These are phyloP conservation scores for Sebastes minor DNA, from an alignment of 2,797 vertebrate species.

Conservation along the genomic window DNA sequence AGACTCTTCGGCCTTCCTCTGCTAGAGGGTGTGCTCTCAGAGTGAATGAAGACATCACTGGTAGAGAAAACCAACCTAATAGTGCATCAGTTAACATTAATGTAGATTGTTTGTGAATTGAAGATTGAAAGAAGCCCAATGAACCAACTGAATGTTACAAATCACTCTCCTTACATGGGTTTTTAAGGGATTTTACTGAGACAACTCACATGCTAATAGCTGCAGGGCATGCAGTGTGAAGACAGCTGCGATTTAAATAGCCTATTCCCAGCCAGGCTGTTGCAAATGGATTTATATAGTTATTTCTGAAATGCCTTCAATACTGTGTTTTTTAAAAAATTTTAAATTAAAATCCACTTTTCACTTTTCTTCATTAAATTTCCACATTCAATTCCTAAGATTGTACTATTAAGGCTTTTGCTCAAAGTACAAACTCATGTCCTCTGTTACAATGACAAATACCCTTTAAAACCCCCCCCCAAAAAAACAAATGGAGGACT, in stretches of 20 bases:
- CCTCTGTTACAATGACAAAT: background rate
- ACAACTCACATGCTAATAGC: constrained; percentile 12
- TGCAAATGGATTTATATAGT: background rate
- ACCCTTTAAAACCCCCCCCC: background rate
- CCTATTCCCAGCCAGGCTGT: constrained; percentile 16
- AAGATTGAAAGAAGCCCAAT: background rate
- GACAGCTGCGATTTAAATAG: constrained; percentile 42
- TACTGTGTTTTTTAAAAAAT: no score
- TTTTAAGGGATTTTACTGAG: constrained; percentile 15
- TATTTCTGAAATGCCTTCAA: constrained; percentile 7
- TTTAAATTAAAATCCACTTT: background rate
- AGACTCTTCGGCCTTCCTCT: background rate
- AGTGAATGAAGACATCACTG: background rate
- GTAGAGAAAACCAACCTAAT: background rate
- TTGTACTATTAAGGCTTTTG: background rate
- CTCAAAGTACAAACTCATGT: background rate
- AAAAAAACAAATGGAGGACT: background rate
- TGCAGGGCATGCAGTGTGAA: constrained; percentile 3
- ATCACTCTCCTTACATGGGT: background rate
- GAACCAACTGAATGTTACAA: background rate
- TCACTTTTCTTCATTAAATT: background rate
- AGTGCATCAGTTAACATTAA: background rate
- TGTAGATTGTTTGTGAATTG: background rate
- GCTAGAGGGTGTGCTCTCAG: background rate
- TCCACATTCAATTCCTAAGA: background rate